Evolutionary conservation across 2,888 invertebrate genomes (phyloP), one percentile per base, ranked within the genome.

Genomic region (Chloroclysta siterata): DNA sequence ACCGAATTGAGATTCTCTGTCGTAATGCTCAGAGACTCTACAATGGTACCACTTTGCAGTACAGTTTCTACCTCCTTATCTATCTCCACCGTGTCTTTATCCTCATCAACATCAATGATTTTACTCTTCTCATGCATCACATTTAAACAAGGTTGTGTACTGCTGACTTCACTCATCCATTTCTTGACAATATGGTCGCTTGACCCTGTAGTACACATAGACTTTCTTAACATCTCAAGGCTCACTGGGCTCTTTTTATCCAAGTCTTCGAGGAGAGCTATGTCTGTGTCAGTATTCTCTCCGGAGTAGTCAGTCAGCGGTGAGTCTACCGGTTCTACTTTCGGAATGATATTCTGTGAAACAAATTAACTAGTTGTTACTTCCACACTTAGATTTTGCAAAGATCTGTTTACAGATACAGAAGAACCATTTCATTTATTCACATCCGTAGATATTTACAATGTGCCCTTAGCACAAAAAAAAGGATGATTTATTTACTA

Each of bases 61-160:
- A 93, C 93, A 0, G 87, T 91, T 72, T 93, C 93, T 0, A 93
- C 90, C 75, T 93, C 93, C 64, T 92, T 93, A 63, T 93, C 93
- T 67, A 93, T 93, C 69, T 93, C 93, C 56, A 89, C 79, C 41
- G 84, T 80, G 29, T 89, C 89, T 64, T 88, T 89, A 50, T 91
- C 89, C 17, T 89, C 84, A 3, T 87, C 84, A 36, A 73, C 66
- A n/a, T 78, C 74, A 59, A 79, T 81, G 15, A 58, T 48, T 13
- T 17, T 46, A 5, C 2, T 71, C 71, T 87, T 91, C 0, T 90
- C 90, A 65, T 74, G 79, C 22, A 44, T 36, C 1, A 74, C 71
- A 63, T 88, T 87, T 6, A 91, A 75, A 65, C 88, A 89, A 1
- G 91, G 91, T 48, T 92, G 90, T 0, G 93, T 92, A 70, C 91